Percentiles rank a stretch among this genome's conserved stretches.
Conservation (phyloP, 2,888 invertebrate species). For the Trichopria drosophilae region DNA sequence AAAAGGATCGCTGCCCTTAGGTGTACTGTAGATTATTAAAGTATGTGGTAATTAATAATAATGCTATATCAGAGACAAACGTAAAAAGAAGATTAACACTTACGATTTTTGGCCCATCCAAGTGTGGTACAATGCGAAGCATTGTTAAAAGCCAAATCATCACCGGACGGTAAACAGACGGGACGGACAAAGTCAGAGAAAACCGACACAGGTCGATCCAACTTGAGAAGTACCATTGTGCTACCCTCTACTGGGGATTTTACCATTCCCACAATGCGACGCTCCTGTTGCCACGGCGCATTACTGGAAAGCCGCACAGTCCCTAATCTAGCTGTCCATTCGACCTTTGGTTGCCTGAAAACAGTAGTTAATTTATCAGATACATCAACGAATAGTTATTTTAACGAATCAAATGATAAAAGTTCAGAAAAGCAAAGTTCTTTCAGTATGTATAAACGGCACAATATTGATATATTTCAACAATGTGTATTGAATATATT, state of each 20-base stretch:
- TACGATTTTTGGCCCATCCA: conserved; percentile 82
- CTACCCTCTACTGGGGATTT: conserved; percentile 89
- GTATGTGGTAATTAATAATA: no score
- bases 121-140: conserved; percentile 75
- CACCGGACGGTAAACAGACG: conserved; percentile 73
- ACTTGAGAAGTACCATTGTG: conserved; percentile 77
- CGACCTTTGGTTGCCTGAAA: conserved; percentile 77
- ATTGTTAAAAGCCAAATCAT: conserved; percentile 48
- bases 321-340: conserved; percentile 82
- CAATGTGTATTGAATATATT: no score
- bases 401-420: no score
- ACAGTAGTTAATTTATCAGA: background rate
- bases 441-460: no score
- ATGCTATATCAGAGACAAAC: no score
- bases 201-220: conserved; percentile 74
- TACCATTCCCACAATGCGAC: conserved; percentile 81
- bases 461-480: no score
- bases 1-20: no score
- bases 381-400: no score
- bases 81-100: conserved; percentile 39
- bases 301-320: conserved; percentile 75
- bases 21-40: no score
- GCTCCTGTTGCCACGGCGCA: conserved; percentile 86
- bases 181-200: conserved; percentile 82
- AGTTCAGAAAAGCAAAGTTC: no score